phyloP scores from a whole-genome alignment of 2,113 vertebrate species.

The Chionis minor region DNA sequence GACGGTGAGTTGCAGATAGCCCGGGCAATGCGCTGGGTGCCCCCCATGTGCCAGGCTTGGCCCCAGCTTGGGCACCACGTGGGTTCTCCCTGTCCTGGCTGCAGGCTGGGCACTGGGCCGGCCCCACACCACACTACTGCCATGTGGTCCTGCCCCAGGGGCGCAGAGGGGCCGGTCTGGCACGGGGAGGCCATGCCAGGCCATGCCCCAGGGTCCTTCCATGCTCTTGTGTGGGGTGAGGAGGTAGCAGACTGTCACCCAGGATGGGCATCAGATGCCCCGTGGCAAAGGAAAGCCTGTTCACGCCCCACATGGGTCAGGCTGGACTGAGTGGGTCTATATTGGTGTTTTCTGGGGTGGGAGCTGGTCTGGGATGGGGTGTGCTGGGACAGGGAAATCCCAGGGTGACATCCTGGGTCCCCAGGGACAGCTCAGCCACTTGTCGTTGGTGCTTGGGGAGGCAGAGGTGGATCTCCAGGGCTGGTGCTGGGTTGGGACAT shows the following conservation, averaged over 20 bases:
- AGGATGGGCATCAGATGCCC: background rate
- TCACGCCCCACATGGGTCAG: background rate
- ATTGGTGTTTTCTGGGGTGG: background rate
- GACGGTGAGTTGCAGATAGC: slow-evolving; percentile 43
- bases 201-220: background rate
- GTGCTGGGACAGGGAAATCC: background rate
- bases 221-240: background rate
- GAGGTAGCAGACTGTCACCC: background rate
- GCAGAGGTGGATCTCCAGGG: background rate
- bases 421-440: background rate
- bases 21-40: rapidly evolving
- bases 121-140: rapidly evolving
- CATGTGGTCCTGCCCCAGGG: background rate
- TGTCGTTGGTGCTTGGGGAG: background rate
- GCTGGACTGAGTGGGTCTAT: background rate
- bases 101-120: background rate
- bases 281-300: background rate
- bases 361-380: background rate
- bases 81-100: background rate
- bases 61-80: too few species aligned
- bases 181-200: rapidly evolving
- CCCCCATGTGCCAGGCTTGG: background rate
- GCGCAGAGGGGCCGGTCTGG: background rate
- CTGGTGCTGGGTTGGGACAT: background rate
- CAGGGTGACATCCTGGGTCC: background rate